Conservation (phyloP, 2,797 vertebrate genomes). For the Periparus ater region DNA sequence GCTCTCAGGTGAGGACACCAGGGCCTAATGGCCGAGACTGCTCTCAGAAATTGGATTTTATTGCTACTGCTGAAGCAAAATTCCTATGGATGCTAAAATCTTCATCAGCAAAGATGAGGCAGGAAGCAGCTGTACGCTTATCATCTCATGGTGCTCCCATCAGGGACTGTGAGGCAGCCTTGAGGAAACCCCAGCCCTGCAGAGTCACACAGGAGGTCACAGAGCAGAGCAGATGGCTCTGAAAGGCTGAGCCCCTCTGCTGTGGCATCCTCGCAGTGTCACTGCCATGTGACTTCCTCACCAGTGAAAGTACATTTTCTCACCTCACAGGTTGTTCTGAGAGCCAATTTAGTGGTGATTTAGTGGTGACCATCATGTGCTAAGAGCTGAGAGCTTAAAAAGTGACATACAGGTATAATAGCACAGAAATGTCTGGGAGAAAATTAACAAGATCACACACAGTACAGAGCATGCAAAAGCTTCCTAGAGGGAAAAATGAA, state of each 20-base stretch:
- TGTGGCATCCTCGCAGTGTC: not conserved
- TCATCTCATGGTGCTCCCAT: not conserved
- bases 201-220: not conserved
- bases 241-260: not conserved
- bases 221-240: not conserved
- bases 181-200: not conserved
- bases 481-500: not conserved
- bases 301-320: not conserved
- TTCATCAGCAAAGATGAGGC: not conserved
- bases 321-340: not conserved
- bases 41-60: not conserved
- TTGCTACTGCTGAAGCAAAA: not conserved
- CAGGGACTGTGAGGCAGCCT: not conserved
- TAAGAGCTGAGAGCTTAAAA: not conserved
- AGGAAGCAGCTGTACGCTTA: not conserved
- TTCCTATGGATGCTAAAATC: not conserved
- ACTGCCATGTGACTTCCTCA: not conserved
- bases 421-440: not conserved
- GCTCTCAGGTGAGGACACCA: not conserved
- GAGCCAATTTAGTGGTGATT: not conserved
- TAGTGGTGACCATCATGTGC: not conserved
- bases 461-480: not conserved
- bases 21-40: not conserved
- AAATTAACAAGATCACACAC: not conserved
- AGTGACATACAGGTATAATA: not conserved